Base-by-base conservation (phyloP, 2,888 invertebrate genomes). In the Liopterus haemorrhoidalis region DNA sequence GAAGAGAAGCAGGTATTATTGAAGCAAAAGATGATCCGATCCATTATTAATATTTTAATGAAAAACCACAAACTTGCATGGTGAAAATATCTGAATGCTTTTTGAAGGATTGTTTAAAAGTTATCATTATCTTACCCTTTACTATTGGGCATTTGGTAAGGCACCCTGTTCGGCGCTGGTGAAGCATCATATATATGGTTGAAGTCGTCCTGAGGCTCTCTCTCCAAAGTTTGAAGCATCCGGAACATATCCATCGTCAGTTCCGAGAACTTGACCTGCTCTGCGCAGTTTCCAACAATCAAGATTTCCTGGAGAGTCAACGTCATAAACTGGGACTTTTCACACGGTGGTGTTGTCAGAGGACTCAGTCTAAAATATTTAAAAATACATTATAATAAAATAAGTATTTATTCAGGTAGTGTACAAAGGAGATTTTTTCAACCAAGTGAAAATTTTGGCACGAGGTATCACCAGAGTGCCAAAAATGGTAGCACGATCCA, bases 221-320 rank as follows among this genome's bases (percentile, higher is more conserved):
- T 73, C 66, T 96, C 96, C 49, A 96, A 70, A 1, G 92, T 92
- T 70, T 96, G 96, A 48, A 95, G 75, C 83, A 96, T 94, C 58
- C 95, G 77, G 69, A 90, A 96, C 96, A 96, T 96, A 71, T 96
- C 96, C 77, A 96, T 83, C 9, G 95, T 95, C 55, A 96, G 72
- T 69, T 96, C 95, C 55, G 92, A 93, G 71, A 94, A 95, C 70
- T 94, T 94, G 21, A 93, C 89, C 75, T 96, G 95, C 62, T 93
- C 90, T 53, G 85, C 81, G 59, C 87, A 85, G 66, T 93, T 93
- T 46, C 96, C 95, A 46, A 96, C 84, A 54, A 96, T 91, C 46
- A 96, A 74, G 53, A 92, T 91, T 71, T 96, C 95, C 73, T 94
- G 92, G 33, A 96, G 76, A 24, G 84, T 81, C 54, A 94, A 75